Conservation (phyloP, 2,888 invertebrate genomes). For the Sphecodes monilicornis region DNA sequence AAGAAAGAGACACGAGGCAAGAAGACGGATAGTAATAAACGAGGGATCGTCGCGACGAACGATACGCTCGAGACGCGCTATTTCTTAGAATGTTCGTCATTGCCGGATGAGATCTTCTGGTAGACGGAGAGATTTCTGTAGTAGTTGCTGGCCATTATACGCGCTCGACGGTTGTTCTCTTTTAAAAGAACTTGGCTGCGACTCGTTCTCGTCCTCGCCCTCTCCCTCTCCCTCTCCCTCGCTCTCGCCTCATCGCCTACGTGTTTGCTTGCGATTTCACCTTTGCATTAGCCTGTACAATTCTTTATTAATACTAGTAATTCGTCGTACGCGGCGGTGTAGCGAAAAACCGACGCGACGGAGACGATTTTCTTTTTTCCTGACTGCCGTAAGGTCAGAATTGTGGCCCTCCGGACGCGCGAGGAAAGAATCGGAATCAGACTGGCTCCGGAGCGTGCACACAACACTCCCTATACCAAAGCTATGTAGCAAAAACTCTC, state of each 20-base stretch:
- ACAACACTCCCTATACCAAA: too few relatives aligned
- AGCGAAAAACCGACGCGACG: not conserved
- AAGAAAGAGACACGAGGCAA: not conserved
- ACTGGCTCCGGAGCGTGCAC: too few relatives aligned
- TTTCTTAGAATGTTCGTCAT: slow-evolving; percentile 61
- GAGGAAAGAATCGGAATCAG: too few relatives aligned
- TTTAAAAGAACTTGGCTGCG: slow-evolving; percentile 76
- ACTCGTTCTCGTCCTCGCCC: slow-evolving; percentile 48
- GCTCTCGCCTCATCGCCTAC: too few relatives aligned
- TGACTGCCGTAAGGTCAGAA: too few relatives aligned
- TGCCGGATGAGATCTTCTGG: slow-evolving; percentile 52
- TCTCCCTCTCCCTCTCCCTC: not conserved
- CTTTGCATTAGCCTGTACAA: too few relatives aligned
- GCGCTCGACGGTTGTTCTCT: slow-evolving; percentile 70
- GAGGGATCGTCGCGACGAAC: slow-evolving; percentile 47
- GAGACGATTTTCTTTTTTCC: not conserved
- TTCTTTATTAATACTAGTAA: slow-evolving; percentile 69
- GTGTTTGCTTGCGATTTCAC: too few relatives aligned
- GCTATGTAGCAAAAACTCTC: too few relatives aligned
- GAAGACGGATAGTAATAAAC: not conserved
- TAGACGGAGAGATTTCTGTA: slow-evolving; percentile 47
- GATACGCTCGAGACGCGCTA: slow-evolving; percentile 40
- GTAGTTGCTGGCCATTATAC: slow-evolving; percentile 70
- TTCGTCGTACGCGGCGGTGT: slow-evolving; percentile 41
- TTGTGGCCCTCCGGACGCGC: too few relatives aligned